A percentile compares a stretch with the other conserved stretches of the same genome.
These are phyloP conservation scores for Capreolus pygargus DNA, from an alignment of 2,113 vertebrate species.

Conservation along the genomic window DNA sequence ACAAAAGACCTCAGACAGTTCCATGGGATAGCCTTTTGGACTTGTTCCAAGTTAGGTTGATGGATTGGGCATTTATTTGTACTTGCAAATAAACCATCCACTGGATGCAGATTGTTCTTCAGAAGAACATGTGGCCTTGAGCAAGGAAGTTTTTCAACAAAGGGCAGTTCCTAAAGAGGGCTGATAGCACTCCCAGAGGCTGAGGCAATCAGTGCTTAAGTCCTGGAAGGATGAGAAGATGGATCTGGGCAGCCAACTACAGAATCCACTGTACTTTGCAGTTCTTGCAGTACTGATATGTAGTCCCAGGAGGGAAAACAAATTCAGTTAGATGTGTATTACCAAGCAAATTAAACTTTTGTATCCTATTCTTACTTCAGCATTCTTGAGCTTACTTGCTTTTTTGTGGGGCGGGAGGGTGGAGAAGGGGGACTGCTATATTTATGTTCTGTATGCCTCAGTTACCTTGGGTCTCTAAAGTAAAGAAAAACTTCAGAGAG, in stretches of 20 bases:
- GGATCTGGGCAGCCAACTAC: neutral
- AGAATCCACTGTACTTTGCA: neutral
- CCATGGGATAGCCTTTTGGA: neutral
- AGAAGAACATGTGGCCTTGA: neutral
- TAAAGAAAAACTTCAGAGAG: slow-evolving; percentile 28
- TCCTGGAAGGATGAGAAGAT: neutral
- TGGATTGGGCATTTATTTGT: neutral
- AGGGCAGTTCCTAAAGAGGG: neutral
- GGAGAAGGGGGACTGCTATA: neutral
- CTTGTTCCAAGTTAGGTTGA: neutral
- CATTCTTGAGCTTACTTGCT: neutral
- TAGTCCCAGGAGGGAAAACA: neutral
- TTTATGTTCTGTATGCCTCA: neutral
- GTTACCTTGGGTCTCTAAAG: slow-evolving; percentile 6
- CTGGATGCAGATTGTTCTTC: neutral
- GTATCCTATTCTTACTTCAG: neutral
- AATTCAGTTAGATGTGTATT: neutral
- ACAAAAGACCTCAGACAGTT: neutral
- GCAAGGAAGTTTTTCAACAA: neutral
- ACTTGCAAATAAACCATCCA: neutral
- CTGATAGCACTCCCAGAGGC: neutral
- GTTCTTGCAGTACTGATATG: neutral
- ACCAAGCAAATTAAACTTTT: slow-evolving; percentile 26
- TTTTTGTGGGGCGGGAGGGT: neutral
- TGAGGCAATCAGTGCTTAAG: neutral